Percentiles rank a stretch among this genome's conserved stretches.
Conservation (phyloP, 2,888 invertebrate species). For the Ormyrus pomaceus region DNA sequence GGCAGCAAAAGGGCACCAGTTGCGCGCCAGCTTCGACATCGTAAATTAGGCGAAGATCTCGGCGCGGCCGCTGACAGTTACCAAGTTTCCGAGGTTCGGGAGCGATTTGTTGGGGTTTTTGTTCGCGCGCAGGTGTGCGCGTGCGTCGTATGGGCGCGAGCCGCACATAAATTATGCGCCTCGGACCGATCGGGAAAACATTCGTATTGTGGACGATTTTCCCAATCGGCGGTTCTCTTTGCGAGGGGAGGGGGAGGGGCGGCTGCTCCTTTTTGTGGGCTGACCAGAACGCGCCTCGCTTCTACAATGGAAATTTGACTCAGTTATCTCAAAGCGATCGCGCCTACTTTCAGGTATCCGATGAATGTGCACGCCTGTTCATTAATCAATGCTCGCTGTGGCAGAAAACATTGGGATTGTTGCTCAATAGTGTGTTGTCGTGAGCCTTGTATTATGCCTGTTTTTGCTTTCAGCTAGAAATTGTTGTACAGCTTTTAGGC, state of each 20-base stretch:
- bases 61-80: constrained; percentile 37
- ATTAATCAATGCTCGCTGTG: constrained; percentile 25
- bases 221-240: constrained; percentile 10
- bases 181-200: constrained; percentile 9
- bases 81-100: neutral
- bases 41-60: constrained; percentile 34
- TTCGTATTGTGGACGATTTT: constrained; percentile 27
- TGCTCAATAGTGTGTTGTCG: no score
- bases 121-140: neutral
- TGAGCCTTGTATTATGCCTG: no score
- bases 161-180: constrained; percentile 34
- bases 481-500: no score
- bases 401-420: constrained; percentile 12
- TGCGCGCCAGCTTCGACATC: constrained; percentile 21
- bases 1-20: neutral
- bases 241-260: neutral
- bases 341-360: neutral
- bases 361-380: neutral
- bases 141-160: constrained; percentile 11
- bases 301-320: constrained; percentile 44
- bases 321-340: constrained; percentile 45
- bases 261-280: neutral
- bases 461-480: no score
- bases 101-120: constrained; percentile 4
- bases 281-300: constrained; percentile 10